phyloP scores from a whole-genome alignment of 1,140 invertebrate species.

The Berghia stephanieae region DNA sequence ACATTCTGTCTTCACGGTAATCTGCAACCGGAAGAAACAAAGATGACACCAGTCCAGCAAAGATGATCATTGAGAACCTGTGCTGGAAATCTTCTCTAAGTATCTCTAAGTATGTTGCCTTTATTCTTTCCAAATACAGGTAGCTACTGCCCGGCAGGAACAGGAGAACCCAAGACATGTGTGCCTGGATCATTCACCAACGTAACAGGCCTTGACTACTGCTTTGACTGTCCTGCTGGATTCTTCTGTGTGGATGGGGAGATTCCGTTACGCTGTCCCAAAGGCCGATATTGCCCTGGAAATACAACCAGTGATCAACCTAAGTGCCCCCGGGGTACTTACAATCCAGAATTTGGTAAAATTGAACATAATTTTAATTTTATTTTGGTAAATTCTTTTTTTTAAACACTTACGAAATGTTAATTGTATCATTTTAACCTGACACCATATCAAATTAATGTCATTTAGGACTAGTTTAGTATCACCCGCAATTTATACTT shows the following conservation, averaged over 20 bases:
- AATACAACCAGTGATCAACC: conserved; percentile 55
- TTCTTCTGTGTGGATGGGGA: conserved; percentile 59
- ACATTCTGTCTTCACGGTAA: no score
- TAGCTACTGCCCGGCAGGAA: conserved; percentile 58
- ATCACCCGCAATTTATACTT: no score
- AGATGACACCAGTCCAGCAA: no score
- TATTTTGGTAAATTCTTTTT: not conserved
- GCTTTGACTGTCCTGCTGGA: conserved; percentile 58
- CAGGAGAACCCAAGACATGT: conserved; percentile 52
- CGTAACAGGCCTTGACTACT: conserved; percentile 47
- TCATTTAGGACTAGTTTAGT: no score
- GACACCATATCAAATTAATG: no score
- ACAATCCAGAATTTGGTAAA: conserved; percentile 57
- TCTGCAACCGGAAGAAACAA: no score
- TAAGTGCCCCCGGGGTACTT: conserved; percentile 59
- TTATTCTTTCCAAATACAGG: conserved; percentile 32
- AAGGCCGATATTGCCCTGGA: conserved; percentile 61
- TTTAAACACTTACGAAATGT: no score
- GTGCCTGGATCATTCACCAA: conserved; percentile 57
- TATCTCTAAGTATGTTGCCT: not conserved
- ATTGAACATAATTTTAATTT: not conserved
- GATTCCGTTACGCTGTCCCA: conserved; percentile 48
- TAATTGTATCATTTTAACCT: no score
- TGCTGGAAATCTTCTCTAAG: not conserved
- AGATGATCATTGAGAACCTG: no score